Percentiles rank a stretch among this genome's conserved stretches.
Conservation (phyloP, 1,140 invertebrate genomes). For the Drosophila nigrodunni region DNA sequence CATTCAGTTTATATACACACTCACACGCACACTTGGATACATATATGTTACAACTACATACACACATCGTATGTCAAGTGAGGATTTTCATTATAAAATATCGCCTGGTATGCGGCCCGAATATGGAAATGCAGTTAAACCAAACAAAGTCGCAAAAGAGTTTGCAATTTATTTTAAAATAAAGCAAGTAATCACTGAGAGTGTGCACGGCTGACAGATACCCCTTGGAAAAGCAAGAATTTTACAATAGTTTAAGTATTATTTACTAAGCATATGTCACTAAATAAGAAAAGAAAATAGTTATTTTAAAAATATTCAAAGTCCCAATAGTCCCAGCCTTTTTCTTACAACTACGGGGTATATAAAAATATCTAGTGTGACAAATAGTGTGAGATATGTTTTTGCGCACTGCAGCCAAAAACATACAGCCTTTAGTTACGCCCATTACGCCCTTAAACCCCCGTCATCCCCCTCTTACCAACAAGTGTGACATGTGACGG, state of each 20-base stretch:
- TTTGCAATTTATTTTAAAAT: constrained; percentile 82
- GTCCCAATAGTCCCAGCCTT: not conserved
- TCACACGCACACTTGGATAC: constrained; percentile 14
- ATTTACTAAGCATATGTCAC: too few relatives aligned
- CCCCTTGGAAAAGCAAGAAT: not conserved
- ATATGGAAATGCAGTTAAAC: constrained; percentile 49
- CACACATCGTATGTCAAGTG: constrained; percentile 52
- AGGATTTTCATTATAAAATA: constrained; percentile 84
- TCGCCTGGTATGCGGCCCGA: constrained; percentile 45
- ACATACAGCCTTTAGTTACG: constrained; percentile 11
- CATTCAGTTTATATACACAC: constrained; percentile 43
- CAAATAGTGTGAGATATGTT: constrained; percentile 83
- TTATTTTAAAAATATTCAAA: not conserved
- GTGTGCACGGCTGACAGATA: not conserved
- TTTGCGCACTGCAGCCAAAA: constrained; percentile 72
- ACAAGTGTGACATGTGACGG: constrained; percentile 72
- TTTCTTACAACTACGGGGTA: constrained; percentile 8
- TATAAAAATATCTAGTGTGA: constrained; percentile 72
- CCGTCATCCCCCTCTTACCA: not conserved
- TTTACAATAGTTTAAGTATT: too few relatives aligned
- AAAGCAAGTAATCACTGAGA: constrained; percentile 23
- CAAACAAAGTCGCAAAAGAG: constrained; percentile 70
- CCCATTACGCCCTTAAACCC: constrained; percentile 2
- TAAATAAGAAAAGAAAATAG: not conserved
- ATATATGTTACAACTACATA: constrained; percentile 9